These are phyloP conservation scores for Tolypeutes matacus DNA, from an alignment of 2,797 vertebrate species.

Conservation along the genomic window DNA sequence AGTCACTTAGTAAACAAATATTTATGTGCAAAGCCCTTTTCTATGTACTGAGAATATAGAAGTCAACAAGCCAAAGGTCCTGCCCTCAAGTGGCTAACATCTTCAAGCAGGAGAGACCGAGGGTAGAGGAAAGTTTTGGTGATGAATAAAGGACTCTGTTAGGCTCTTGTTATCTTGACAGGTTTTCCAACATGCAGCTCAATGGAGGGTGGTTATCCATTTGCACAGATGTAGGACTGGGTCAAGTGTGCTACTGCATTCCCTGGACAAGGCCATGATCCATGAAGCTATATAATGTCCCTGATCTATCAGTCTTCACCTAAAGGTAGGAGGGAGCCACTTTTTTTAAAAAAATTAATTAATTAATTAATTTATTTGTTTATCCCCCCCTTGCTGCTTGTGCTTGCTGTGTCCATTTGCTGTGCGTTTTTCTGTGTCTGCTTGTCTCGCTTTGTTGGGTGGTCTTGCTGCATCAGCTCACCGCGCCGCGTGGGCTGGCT, in stretches of 20 bases:
- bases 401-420: too few relatives aligned
- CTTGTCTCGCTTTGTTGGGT: too few relatives aligned
- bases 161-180: neutral
- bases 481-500: too few relatives aligned
- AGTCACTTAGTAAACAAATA: slow-evolving; percentile 31
- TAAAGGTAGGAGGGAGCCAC: neutral
- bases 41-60: neutral
- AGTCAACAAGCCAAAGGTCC: neutral
- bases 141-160: neutral
- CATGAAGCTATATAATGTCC: neutral
- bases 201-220: neutral
- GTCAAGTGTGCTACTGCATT: neutral
- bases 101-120: neutral
- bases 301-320: neutral
- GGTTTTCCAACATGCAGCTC: neutral
- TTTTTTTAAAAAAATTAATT: too few relatives aligned
- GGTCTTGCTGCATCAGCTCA: too few relatives aligned
- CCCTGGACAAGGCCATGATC: slow-evolving; percentile 1
- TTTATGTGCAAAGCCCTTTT: neutral
- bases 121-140: neutral
- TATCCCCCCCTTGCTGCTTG: too few relatives aligned
- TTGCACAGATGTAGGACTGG: neutral
- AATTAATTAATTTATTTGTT: too few relatives aligned
- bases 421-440: too few relatives aligned
- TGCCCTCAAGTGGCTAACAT: neutral